phyloP scores from a whole-genome alignment of 2,113 vertebrate genomes.

The Hippocampus guttulatus region DNA sequence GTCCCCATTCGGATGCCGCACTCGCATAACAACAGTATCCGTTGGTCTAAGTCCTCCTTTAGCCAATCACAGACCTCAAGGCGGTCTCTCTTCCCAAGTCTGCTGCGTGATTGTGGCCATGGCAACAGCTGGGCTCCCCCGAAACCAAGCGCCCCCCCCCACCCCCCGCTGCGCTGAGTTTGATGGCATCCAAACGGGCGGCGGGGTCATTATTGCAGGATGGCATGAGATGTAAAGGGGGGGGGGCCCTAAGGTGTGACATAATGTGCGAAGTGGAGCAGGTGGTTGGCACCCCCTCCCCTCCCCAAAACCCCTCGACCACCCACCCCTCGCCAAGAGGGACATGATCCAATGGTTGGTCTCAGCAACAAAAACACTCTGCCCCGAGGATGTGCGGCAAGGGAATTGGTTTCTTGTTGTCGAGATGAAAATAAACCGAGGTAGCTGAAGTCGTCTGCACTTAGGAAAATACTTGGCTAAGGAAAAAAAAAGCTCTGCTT shows the following conservation, averaged over 20 bases:
- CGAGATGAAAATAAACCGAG: not conserved
- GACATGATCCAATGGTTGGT: constrained; percentile 33
- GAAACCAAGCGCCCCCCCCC: constrained; percentile 32
- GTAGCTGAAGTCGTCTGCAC: not conserved
- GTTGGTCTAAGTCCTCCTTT: constrained; percentile 48
- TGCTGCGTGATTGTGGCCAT: constrained; percentile 72
- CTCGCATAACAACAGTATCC: constrained; percentile 66
- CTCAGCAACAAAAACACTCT: constrained; percentile 33
- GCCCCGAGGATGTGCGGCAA: constrained; percentile 8
- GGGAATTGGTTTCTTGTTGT: not conserved
- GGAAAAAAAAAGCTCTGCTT: not conserved
- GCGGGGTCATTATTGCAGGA: constrained; percentile 62
- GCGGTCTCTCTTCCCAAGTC: constrained; percentile 46
- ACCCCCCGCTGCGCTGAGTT: constrained; percentile 54
- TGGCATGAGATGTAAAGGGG: constrained; percentile 46
- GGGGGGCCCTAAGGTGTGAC: constrained; percentile 65
- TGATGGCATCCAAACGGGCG: constrained; percentile 65
- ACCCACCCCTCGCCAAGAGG: constrained; percentile 32
- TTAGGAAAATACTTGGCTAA: not conserved
- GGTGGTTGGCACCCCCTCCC: constrained; percentile 58
- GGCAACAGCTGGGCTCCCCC: constrained; percentile 58
- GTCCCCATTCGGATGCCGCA: constrained; percentile 55
- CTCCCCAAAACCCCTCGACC: not conserved
- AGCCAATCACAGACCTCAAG: constrained; percentile 47
- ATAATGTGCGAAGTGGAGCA: constrained; percentile 68